Evolutionary conservation across 2,888 invertebrate species (phyloP).

Genomic region (Troides helena): DNA sequence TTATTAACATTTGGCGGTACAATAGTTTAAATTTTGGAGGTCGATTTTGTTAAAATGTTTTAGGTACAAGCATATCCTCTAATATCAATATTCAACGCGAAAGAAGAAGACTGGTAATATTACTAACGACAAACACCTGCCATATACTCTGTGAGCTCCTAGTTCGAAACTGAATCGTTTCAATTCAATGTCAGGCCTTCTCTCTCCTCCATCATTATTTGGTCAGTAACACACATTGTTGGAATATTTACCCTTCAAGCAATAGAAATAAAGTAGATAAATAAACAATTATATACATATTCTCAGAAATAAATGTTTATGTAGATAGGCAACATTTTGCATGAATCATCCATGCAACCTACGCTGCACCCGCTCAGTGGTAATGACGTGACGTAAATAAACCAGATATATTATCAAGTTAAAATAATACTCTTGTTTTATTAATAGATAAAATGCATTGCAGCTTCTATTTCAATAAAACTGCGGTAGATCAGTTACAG

Average conservation of each 20-base stretch:
- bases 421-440: slow-evolving; percentile 18
- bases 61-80: neutral
- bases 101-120: too few relatives aligned
- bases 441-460: slow-evolving; percentile 11
- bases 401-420: slow-evolving; percentile 3
- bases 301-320: neutral
- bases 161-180: too few relatives aligned
- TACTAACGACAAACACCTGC: too few relatives aligned
- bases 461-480: slow-evolving; percentile 15
- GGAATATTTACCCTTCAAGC: neutral
- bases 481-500: slow-evolving; percentile 26
- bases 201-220: neutral
- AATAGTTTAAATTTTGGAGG: too few relatives aligned
- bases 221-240: neutral
- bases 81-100: too few relatives aligned
- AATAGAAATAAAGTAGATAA: neutral
- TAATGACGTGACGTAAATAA: slow-evolving; percentile 17
- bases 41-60: neutral
- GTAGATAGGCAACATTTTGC: slow-evolving; percentile 1
- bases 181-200: too few relatives aligned
- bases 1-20: neutral
- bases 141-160: too few relatives aligned
- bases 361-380: slow-evolving; percentile 5
- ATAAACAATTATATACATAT: neutral
- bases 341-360: slow-evolving; percentile 18